Evolutionary conservation across 2,797 vertebrate genomes (phyloP).

Genomic region (Ataeniobius toweri): DNA sequence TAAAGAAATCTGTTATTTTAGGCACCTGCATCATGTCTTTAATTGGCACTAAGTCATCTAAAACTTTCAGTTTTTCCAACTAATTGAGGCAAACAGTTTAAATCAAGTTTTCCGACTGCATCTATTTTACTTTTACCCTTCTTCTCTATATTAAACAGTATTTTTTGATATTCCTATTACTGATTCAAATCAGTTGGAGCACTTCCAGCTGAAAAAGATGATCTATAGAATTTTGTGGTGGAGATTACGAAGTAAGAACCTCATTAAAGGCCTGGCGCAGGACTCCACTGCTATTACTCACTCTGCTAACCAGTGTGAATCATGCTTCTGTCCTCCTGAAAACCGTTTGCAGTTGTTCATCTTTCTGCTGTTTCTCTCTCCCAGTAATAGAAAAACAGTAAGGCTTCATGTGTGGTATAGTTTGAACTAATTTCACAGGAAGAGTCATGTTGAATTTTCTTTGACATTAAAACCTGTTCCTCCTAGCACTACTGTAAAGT

Average conservation of each 20-base stretch:
- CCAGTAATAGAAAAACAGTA: too few relatives aligned
- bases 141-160: slow-evolving; percentile 20
- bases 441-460: background rate
- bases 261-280: slow-evolving; percentile 61
- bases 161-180: slow-evolving; percentile 59
- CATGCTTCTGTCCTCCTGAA: slow-evolving; percentile 33
- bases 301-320: slow-evolving; percentile 47
- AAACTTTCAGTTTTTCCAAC: background rate
- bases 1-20: background rate
- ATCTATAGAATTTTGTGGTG: slow-evolving; percentile 56
- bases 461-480: background rate
- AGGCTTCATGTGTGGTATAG: too few relatives aligned
- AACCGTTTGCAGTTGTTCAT: slow-evolving; percentile 14
- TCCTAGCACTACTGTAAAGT: background rate
- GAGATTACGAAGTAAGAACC: slow-evolving; percentile 54
- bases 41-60: background rate
- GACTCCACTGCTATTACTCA: slow-evolving; percentile 57
- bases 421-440: background rate
- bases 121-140: slow-evolving; percentile 19
- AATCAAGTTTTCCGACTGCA: slow-evolving; percentile 1
- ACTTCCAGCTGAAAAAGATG: slow-evolving; percentile 48
- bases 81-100: background rate
- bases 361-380: slow-evolving; percentile 1
- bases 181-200: slow-evolving; percentile 27
- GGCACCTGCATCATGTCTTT: background rate